Base-by-base conservation (phyloP, 1,140 invertebrate species). In the Chelonus insularis region DNA sequence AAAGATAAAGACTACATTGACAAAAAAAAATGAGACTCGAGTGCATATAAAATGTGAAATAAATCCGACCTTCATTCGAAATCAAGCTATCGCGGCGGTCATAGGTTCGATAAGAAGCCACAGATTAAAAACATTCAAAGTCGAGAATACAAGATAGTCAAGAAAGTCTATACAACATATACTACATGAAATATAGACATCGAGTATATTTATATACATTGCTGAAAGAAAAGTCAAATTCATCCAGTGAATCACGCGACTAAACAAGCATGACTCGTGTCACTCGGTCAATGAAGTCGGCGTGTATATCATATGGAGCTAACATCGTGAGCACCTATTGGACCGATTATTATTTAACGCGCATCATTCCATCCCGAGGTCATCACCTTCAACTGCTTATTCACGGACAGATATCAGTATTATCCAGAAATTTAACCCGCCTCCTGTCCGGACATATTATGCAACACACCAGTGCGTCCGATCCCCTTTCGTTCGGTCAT, bases 201-300 rank as follows among this genome's bases (percentile, higher is more conserved):
- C 12, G 8, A 39, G 43, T 16, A n/a, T n/a, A n/a, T n/a, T n/a
- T n/a, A n/a, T n/a, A n/a, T n/a, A n/a, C n/a, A n/a, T n/a, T n/a
- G n/a, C n/a, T n/a, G n/a, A n/a, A n/a, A n/a, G 18, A 18, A 18
- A 45, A 45, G 16, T 16, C n/a, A 45, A 14, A 16, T 18, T 45
- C 8, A 18, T 45, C 14, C n/a, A 14, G 16, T 45, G 43, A 45
- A 18, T 45, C 43, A 45, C 43, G 18, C 43, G 18, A 16, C 43
- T 8, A 45, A 8, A n/a, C n/a, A 14, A 23, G 21, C 29, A 25
- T 52, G 16, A 12, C 48, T 48, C 7, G 34, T 34, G 52, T 56
- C 20, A 56, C 52, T 56, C 52, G 52, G 52, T 41, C 55, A 57
- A 57, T 43, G 23, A 11, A 43, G 20, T 50, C 20, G 20, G n/a